A percentile compares a stretch with the other conserved stretches of the same genome.
Conservation (phyloP, 2,113 vertebrate genomes). For the Brevimyrus niger region DNA sequence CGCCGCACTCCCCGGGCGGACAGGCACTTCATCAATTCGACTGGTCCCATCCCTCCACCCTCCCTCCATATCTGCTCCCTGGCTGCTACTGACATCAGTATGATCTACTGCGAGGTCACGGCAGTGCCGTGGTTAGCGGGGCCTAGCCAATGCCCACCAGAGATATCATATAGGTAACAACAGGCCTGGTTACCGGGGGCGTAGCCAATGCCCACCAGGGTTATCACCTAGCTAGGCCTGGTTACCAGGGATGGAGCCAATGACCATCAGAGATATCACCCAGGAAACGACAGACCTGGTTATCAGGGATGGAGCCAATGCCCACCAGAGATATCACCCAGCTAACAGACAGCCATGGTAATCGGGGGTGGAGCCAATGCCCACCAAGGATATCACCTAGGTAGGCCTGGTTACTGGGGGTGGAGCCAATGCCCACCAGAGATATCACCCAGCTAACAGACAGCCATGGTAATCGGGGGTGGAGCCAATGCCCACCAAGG, state of each 20-base stretch:
- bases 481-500: background rate
- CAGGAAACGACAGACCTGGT: background rate
- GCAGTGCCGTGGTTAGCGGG: background rate
- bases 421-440: too few relatives aligned
- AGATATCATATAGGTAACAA: too few relatives aligned
- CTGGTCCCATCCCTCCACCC: background rate
- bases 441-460: background rate
- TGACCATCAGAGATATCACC: background rate
- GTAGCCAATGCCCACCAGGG: background rate
- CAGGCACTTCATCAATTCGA: slow-evolving; percentile 24
- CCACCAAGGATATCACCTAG: too few relatives aligned
- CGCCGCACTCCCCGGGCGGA: background rate
- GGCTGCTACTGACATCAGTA: slow-evolving; percentile 4
- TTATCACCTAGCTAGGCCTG: background rate
- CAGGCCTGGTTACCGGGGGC: background rate
- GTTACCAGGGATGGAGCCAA: background rate
- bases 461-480: background rate
- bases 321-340: too few relatives aligned
- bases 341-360: background rate
- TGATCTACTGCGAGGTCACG: slow-evolving; percentile 17
- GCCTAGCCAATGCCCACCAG: too few relatives aligned
- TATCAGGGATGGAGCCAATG: too few relatives aligned
- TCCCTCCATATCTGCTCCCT: slow-evolving; percentile 8
- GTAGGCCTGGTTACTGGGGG: background rate
- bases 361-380: background rate